phyloP scores from a whole-genome alignment of 1,140 invertebrate genomes.

The Ephestia elutella region DNA sequence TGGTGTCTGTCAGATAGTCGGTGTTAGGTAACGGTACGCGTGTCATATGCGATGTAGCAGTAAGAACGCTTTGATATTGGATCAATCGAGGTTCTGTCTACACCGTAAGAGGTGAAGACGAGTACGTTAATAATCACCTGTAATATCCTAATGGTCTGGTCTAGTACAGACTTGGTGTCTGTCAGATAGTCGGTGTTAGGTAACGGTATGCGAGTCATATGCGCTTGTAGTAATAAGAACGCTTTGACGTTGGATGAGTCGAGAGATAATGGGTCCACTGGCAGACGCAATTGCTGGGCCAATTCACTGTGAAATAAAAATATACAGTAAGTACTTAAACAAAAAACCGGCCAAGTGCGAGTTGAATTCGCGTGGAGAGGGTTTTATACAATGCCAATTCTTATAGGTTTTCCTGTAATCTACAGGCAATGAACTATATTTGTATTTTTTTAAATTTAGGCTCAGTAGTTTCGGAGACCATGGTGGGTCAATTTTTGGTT shows the following conservation, averaged over 20 bases:
- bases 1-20: constrained; percentile 97
- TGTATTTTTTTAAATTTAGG: too few species aligned
- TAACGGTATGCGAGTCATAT: constrained; percentile 86
- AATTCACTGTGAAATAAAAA: constrained; percentile 80
- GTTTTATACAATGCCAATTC: too few species aligned
- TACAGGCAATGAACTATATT: too few species aligned
- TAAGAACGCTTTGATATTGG: constrained; percentile 95
- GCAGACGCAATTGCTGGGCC: constrained; percentile 83
- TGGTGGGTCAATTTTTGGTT: too few species aligned
- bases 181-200: constrained; percentile 96
- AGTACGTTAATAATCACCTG: constrained; percentile 78
- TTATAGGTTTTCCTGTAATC: too few species aligned
- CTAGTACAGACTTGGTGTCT: constrained; percentile 96
- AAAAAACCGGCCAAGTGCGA: too few species aligned
- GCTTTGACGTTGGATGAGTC: constrained; percentile 97
- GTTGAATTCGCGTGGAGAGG: too few species aligned
- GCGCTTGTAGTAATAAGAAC: constrained; percentile 94
- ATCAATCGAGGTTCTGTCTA: constrained; percentile 90
- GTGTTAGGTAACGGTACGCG: constrained; percentile 87
- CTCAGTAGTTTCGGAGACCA: too few species aligned
- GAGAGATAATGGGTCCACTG: constrained; percentile 81
- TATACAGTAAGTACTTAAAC: constrained; percentile 6
- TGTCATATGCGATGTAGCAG: constrained; percentile 95
- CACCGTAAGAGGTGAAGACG: constrained; percentile 17
- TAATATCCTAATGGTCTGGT: constrained; percentile 95